Base-by-base conservation (phyloP, 2,797 vertebrate genomes). In the Poecilia wingei region DNA sequence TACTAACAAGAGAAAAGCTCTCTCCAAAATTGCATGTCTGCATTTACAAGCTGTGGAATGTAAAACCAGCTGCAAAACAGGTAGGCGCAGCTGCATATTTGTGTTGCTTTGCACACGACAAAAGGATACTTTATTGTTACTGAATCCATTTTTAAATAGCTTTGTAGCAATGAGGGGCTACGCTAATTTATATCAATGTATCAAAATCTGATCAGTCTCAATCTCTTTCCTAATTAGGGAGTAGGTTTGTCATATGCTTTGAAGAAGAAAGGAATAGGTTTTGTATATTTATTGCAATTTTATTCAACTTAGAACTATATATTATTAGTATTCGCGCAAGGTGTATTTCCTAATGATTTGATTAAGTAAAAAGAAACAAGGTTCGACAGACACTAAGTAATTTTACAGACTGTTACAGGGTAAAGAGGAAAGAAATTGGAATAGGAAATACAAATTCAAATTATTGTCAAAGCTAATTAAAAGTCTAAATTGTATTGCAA, bases 1-100 rank as follows among this genome's bases (percentile, higher is more conserved):
- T 76, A 93, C 88, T 84, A 92, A 91, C 86, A 92, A 90, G 84
- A 91, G 88, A 87, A 90, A 93, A 90, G 82, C 91, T 91, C 84
- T 92, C 85, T 87, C 57, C 80, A 86, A 93, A 92, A 93, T 89
- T 88, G 83, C 85, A 83, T 80, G 86, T 88, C 89, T 88, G 80
- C 90, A 82, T 75, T 86, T 84, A 79, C 68, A 61, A 71, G 81
- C 80, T 78, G 82, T 59, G 53, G 87, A 82, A 81, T 89, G 76
- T 83, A 78, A 90, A 92, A 77, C 47, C 78, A 71, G 72, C 80
- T 79, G 75, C 72, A 75, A 47, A 87, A 82, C 64, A 57, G 68
- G 57, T 57, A 71, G 78, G n/a, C 47, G 49, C 47, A 73, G 13
- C 25, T 76, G 75, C 31, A 36, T 31, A 45, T 84, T 10, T 78